Evolutionary conservation across 2,113 vertebrate genomes (phyloP).

Genomic region (Macheiramphus alcinus): DNA sequence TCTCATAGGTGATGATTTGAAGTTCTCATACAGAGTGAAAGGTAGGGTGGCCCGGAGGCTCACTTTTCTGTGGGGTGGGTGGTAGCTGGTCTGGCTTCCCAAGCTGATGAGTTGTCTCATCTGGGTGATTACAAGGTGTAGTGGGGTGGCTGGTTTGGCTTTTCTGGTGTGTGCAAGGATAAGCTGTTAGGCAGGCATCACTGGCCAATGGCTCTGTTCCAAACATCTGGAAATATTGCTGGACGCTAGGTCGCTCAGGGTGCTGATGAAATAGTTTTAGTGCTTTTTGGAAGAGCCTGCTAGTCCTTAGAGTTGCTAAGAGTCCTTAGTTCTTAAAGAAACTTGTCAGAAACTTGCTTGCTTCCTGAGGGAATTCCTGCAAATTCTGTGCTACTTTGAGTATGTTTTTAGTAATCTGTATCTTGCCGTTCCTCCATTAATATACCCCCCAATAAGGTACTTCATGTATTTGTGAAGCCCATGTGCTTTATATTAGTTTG

Average conservation of each 20-base stretch:
- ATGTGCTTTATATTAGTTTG: background rate
- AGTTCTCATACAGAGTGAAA: background rate
- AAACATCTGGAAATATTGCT: background rate
- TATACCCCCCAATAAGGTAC: background rate
- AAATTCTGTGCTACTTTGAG: background rate
- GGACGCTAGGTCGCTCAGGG: background rate
- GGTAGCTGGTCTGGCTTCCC: background rate
- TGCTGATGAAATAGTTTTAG: background rate
- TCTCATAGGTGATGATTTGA: background rate
- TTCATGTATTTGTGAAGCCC: background rate
- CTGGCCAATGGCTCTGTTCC: background rate
- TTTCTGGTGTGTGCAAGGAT: background rate
- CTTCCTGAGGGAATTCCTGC: background rate
- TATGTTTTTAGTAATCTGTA: background rate
- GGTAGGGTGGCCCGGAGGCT: rapidly evolving
- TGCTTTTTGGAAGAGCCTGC: background rate
- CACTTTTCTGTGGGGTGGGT: background rate
- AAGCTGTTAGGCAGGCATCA: background rate
- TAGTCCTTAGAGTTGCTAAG: background rate
- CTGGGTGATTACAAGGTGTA: background rate
- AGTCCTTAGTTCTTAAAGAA: background rate
- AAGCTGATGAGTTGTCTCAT: background rate
- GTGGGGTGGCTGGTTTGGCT: background rate
- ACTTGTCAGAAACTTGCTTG: background rate
- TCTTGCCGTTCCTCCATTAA: background rate